Evolutionary conservation across 1,140 invertebrate species (phyloP).

Genomic region (Rhopalosiphum maidis): DNA sequence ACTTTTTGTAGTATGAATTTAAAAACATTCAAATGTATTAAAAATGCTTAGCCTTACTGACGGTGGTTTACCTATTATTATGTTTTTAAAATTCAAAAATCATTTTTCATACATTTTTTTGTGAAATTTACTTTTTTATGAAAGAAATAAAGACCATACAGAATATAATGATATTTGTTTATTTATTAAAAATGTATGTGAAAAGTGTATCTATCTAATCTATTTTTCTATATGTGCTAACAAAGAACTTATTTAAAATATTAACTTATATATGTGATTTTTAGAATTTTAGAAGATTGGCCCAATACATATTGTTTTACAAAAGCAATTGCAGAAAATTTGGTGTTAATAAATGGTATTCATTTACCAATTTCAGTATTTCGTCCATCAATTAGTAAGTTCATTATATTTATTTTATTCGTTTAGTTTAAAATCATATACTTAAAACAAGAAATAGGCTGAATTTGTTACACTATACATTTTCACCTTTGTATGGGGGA

Average conservation of each 20-base stretch:
- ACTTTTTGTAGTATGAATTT: too few species aligned
- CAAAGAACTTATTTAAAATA: background rate
- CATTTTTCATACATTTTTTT: too few species aligned
- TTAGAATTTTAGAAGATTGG: background rate
- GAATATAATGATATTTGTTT: too few species aligned
- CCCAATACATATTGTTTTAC: background rate
- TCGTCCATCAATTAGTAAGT: conserved; percentile 21
- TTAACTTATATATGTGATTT: background rate
- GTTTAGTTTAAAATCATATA: background rate
- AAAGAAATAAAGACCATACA: too few species aligned
- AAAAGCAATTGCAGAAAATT: background rate
- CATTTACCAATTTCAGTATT: background rate
- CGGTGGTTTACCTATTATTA: too few species aligned
- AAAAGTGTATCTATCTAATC: too few species aligned
- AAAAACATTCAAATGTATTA: too few species aligned
- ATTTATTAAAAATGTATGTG: too few species aligned
- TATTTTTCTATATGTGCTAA: background rate
- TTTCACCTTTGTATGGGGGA: too few species aligned
- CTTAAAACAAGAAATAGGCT: background rate
- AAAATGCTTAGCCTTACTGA: too few species aligned
- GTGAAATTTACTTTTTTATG: too few species aligned
- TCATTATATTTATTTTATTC: background rate
- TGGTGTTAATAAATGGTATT: background rate
- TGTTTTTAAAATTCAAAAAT: too few species aligned
- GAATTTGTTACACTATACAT: background rate